phyloP scores from a whole-genome alignment of 1,140 invertebrate genomes.

The Papilio glaucus region DNA sequence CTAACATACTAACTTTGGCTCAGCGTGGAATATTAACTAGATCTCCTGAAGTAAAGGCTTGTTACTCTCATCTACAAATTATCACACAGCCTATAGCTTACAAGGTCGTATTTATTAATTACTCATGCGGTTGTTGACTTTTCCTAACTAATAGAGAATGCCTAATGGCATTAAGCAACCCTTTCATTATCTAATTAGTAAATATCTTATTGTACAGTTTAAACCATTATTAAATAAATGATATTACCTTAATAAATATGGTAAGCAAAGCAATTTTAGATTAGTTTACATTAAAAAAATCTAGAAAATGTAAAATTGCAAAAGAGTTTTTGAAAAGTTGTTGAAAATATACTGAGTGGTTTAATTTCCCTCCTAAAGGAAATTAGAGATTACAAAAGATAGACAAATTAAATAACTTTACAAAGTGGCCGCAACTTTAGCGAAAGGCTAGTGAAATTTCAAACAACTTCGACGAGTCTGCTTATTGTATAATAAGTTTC shows the following conservation, averaged over 20 bases:
- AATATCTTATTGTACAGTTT: no score
- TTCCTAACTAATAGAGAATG: no score
- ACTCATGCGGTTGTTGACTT: no score
- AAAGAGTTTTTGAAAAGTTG: background rate
- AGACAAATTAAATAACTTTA: constrained; percentile 15
- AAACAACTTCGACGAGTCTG: background rate
- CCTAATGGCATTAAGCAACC: no score
- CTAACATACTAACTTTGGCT: no score
- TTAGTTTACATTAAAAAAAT: background rate
- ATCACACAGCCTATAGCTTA: no score
- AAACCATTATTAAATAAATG: no score
- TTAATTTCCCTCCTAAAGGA: background rate
- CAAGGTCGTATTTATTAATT: no score
- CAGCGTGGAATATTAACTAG: no score
- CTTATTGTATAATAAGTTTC: background rate
- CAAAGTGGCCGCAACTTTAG: background rate
- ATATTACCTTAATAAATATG: background rate
- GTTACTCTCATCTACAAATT: no score
- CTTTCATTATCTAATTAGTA: no score
- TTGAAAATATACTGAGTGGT: background rate
- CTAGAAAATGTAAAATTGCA: background rate
- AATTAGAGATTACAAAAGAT: background rate
- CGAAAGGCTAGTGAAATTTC: background rate
- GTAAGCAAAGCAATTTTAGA: background rate
- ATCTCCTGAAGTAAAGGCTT: no score